phyloP scores from a whole-genome alignment of 2,113 vertebrate genomes.

The Spermophilus dauricus region DNA sequence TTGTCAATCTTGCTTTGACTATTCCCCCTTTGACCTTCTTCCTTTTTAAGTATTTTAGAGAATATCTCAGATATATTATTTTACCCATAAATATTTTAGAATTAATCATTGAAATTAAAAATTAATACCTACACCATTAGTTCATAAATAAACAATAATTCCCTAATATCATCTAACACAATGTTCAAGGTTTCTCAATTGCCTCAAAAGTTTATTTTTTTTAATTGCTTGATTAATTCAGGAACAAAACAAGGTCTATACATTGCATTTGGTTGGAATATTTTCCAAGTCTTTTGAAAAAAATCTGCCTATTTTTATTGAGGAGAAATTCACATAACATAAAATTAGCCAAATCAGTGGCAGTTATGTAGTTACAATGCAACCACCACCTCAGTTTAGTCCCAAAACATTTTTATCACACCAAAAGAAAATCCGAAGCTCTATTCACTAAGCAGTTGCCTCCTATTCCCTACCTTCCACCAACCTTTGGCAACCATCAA shows the following conservation, averaged over 20 bases:
- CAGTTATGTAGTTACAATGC: neutral
- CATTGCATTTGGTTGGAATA: neutral
- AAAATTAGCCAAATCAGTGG: neutral
- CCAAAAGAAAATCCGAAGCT: neutral
- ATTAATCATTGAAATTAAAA: constrained; percentile 19
- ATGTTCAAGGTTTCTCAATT: neutral
- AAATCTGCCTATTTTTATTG: neutral
- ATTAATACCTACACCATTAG: constrained; percentile 29
- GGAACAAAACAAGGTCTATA: constrained; percentile 45
- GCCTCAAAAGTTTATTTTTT: constrained; percentile 26
- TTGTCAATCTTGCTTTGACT: constrained; percentile 55
- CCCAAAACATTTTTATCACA: neutral
- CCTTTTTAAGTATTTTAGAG: constrained; percentile 33
- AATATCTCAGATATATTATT: neutral
- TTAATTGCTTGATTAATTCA: neutral
- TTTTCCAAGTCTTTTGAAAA: neutral
- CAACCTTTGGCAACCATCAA: neutral
- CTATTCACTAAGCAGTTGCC: neutral
- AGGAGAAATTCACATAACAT: neutral
- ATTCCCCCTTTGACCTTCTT: neutral
- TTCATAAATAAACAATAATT: constrained; percentile 7
- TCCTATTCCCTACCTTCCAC: neutral
- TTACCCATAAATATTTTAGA: constrained; percentile 30
- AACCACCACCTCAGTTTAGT: neutral
- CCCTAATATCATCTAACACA: constrained; percentile 8